phyloP scores from a whole-genome alignment of 2,888 invertebrate genomes.

The Harmothoe impar region DNA sequence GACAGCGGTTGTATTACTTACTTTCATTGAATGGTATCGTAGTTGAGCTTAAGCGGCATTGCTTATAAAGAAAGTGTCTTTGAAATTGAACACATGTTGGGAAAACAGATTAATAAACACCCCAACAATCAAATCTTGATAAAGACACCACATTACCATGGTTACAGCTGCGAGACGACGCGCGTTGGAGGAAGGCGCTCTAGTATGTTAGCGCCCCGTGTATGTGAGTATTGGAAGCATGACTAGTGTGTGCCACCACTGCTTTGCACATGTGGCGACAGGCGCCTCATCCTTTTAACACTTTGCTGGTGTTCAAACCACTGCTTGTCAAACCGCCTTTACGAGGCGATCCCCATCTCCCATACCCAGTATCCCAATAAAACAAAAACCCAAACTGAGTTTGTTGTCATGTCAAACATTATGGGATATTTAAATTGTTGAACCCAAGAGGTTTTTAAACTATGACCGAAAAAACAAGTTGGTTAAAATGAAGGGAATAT shows the following conservation, averaged over 20 bases:
- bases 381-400: not conserved
- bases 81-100: too few species aligned
- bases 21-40: too few species aligned
- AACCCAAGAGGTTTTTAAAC: not conserved
- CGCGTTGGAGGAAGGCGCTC: constrained; percentile 45
- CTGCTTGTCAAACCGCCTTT: constrained; percentile 9
- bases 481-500: too few species aligned
- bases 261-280: constrained; percentile 49
- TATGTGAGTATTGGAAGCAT: constrained; percentile 48
- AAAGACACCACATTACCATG: constrained; percentile 17
- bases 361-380: too few species aligned
- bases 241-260: constrained; percentile 37
- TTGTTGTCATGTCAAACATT: not conserved
- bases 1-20: too few species aligned
- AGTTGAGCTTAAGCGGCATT: too few species aligned
- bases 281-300: not conserved
- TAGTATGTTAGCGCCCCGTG: constrained; percentile 46
- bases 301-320: constrained; percentile 1
- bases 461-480: too few species aligned
- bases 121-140: not conserved
- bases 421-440: not conserved
- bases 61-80: too few species aligned
- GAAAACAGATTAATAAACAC: too few species aligned
- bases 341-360: not conserved
- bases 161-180: constrained; percentile 51